Conservation (phyloP, 2,113 vertebrate genomes). For the Hypomesus transpacificus region DNA sequence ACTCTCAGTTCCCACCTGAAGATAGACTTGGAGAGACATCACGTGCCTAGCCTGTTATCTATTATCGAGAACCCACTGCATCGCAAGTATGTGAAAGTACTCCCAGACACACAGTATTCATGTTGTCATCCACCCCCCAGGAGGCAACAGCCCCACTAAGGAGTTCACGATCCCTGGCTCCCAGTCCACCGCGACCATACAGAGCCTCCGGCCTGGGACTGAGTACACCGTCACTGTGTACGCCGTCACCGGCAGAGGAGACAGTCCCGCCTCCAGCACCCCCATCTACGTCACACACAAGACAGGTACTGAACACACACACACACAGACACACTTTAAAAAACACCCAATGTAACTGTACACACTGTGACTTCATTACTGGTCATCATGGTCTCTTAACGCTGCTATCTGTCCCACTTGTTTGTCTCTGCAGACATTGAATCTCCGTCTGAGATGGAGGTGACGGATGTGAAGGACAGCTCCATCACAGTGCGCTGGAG, state of each 20-base stretch:
- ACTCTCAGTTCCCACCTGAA: not conserved
- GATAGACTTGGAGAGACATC: not conserved
- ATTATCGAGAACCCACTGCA: too few relatives aligned
- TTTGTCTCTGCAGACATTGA: slow-evolving; percentile 75
- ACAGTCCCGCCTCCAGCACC: slow-evolving; percentile 94
- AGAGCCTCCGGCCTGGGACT: slow-evolving; percentile 80
- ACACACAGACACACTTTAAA: not conserved
- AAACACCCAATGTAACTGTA: not conserved
- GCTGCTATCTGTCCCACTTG: not conserved
- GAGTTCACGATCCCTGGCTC: slow-evolving; percentile 91
- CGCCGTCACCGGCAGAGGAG: slow-evolving; percentile 92
- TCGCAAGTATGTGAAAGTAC: too few relatives aligned
- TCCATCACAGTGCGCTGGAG: slow-evolving; percentile 90
- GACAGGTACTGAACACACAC: slow-evolving; percentile 73
- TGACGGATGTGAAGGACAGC: slow-evolving; percentile 84
- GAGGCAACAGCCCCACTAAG: slow-evolving; percentile 78
- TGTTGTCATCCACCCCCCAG: slow-evolving; percentile 54
- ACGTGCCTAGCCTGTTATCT: not conserved
- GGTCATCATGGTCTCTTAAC: too few relatives aligned
- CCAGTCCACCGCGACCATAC: slow-evolving; percentile 81
- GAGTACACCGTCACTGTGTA: slow-evolving; percentile 91
- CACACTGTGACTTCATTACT: not conserved
- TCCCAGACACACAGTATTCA: not conserved
- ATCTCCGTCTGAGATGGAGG: slow-evolving; percentile 87
- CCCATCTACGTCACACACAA: slow-evolving; percentile 85